phyloP scores from a whole-genome alignment of 2,888 invertebrate species.

The Unio pictorum region DNA sequence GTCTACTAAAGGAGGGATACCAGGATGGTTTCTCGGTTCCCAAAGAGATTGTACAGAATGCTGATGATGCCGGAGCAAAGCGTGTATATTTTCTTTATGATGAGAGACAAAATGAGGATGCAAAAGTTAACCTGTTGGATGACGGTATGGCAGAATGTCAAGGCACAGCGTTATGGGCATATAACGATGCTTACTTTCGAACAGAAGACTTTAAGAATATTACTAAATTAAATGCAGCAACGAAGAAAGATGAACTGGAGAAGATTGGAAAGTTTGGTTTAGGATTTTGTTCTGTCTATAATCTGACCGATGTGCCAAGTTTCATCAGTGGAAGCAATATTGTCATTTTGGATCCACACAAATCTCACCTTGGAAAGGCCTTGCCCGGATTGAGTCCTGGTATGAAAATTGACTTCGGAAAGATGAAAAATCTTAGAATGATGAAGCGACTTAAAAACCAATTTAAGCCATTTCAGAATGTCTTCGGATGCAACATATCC shows the following conservation, averaged over 20 bases:
- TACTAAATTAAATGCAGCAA: conserved; percentile 62
- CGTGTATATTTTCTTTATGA: conserved; percentile 59
- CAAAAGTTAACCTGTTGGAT: conserved; percentile 45
- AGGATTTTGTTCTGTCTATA: conserved; percentile 67
- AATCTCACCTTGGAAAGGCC: conserved; percentile 48
- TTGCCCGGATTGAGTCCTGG: conserved; percentile 31
- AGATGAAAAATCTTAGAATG: conserved; percentile 27
- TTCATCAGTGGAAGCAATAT: conserved; percentile 62
- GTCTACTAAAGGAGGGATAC: conserved; percentile 49
- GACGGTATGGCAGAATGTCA: conserved; percentile 61
- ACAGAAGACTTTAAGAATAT: conserved; percentile 65
- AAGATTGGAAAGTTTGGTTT: conserved; percentile 68
- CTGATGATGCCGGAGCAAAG: conserved; percentile 55
- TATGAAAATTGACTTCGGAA: conserved; percentile 29
- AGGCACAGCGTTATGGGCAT: conserved; percentile 66
- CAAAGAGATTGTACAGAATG: conserved; percentile 60
- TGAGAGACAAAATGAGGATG: conserved; percentile 49
- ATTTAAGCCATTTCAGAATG: conserved; percentile 58
- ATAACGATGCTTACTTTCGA: conserved; percentile 62
- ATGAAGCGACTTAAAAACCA: conserved; percentile 51
- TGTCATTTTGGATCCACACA: conserved; percentile 68
- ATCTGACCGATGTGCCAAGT: conserved; percentile 66
- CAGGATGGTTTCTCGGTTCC: conserved; percentile 60
- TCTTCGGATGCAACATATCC: conserved; percentile 47
- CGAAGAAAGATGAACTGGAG: conserved; percentile 53